Conservation (phyloP, 2,113 vertebrate species). For the Antennarius striatus region DNA sequence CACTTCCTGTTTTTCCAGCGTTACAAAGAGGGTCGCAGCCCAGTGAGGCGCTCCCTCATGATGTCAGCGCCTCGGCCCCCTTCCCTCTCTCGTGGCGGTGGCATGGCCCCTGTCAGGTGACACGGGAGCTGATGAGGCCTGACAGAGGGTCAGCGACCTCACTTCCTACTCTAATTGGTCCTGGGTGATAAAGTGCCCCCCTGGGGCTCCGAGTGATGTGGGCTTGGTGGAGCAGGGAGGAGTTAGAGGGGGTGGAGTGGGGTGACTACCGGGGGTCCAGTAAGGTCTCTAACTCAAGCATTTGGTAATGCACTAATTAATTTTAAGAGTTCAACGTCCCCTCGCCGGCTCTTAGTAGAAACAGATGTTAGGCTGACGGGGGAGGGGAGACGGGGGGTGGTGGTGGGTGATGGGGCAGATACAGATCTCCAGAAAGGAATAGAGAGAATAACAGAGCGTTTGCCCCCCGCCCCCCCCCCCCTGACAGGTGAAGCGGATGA, state of each 20-base stretch:
- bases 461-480: background rate
- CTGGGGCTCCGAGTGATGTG: conserved; percentile 39
- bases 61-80: conserved; percentile 10
- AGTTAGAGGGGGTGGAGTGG: conserved; percentile 17
- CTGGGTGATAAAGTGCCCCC: conserved; percentile 68
- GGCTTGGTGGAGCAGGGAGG: conserved; percentile 29
- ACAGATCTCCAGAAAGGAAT: conserved; percentile 33
- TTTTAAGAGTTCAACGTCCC: conserved; percentile 68
- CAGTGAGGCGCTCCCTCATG: background rate
- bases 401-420: conserved; percentile 42
- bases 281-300: conserved; percentile 59
- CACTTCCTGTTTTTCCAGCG: background rate
- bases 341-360: conserved; percentile 64
- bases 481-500: conserved; percentile 67
- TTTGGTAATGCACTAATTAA: conserved; percentile 76
- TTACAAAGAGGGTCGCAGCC: background rate
- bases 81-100: conserved; percentile 27
- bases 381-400: conserved; percentile 6
- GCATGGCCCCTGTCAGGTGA: conserved; percentile 71
- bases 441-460: conserved; percentile 7
- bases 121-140: conserved; percentile 70
- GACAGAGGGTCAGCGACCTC: conserved; percentile 74
- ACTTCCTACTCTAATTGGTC: conserved; percentile 74
- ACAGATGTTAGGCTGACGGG: conserved; percentile 68
- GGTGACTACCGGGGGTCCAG: conserved; percentile 20